Evolutionary conservation across 1,140 invertebrate species (phyloP).

Genomic region (Pogonomyrmex californicus): DNA sequence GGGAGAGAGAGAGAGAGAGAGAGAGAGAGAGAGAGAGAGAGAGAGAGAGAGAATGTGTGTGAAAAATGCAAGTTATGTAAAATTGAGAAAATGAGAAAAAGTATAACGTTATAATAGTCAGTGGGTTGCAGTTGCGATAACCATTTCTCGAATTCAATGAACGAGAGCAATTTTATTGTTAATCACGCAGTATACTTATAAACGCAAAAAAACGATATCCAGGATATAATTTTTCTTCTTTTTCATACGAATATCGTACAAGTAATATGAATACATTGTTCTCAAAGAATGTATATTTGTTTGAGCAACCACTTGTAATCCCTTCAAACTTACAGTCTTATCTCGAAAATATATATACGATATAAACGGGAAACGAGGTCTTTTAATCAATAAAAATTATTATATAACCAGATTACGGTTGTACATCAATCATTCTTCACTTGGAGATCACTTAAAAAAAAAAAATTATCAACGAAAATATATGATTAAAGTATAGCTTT

Average conservation of each 20-base stretch:
- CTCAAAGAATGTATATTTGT: conserved; percentile 48
- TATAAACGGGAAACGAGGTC: background rate
- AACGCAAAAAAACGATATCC: conserved; percentile 49
- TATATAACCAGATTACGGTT: too few species aligned
- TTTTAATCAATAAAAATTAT: background rate
- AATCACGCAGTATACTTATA: background rate
- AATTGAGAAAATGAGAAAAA: background rate
- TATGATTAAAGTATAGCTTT: background rate
- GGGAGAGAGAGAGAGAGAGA: background rate
- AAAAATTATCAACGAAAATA: background rate
- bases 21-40: background rate
- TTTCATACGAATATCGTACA: background rate
- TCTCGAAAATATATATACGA: background rate
- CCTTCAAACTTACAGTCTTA: conserved; percentile 17
- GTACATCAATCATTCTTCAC: too few species aligned
- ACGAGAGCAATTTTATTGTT: conserved; percentile 38
- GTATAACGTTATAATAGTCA: conserved; percentile 1
- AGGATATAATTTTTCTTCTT: conserved; percentile 54
- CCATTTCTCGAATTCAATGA: conserved; percentile 38
- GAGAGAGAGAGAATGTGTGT: background rate
- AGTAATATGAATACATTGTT: conserved; percentile 57
- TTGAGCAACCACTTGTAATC: conserved; percentile 22
- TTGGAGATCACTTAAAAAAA: too few species aligned
- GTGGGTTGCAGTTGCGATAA: background rate
- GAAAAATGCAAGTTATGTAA: conserved; percentile 4